These are phyloP conservation scores for Pemphigus obesinymphae DNA, from an alignment of 1,140 invertebrate genomes.

Conservation along the genomic window DNA sequence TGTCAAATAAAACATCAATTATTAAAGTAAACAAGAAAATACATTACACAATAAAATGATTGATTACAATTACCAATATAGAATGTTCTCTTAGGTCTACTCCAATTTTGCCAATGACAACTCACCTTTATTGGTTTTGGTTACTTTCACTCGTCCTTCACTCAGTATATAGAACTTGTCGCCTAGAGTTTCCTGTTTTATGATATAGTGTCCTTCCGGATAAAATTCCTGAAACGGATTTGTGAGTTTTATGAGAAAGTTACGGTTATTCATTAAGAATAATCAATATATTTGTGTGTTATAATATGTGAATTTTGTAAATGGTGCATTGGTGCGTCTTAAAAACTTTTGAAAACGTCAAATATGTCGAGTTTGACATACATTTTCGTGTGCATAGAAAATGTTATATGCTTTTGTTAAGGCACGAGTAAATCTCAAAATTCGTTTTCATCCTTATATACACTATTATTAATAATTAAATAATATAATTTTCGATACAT, in stretches of 20 bases:
- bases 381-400: neutral
- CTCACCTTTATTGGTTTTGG: slow-evolving; percentile 51
- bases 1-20: no score
- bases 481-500: neutral
- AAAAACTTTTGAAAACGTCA: neutral
- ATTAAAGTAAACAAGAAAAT: no score
- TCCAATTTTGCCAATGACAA: no score
- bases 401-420: neutral
- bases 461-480: neutral
- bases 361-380: neutral
- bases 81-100: no score
- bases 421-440: neutral
- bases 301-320: neutral
- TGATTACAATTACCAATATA: no score
- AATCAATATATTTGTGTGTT: neutral
- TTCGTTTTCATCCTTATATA: neutral
- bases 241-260: neutral
- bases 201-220: slow-evolving; percentile 73
- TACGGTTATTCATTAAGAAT: neutral
- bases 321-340: neutral
- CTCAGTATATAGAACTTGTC: slow-evolving; percentile 88
- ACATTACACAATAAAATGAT: no score
- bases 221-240: slow-evolving; percentile 66
- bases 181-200: slow-evolving; percentile 77
- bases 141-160: slow-evolving; percentile 71